These are phyloP conservation scores for Solen grandis DNA, from an alignment of 1,140 invertebrate genomes.

Conservation along the genomic window DNA sequence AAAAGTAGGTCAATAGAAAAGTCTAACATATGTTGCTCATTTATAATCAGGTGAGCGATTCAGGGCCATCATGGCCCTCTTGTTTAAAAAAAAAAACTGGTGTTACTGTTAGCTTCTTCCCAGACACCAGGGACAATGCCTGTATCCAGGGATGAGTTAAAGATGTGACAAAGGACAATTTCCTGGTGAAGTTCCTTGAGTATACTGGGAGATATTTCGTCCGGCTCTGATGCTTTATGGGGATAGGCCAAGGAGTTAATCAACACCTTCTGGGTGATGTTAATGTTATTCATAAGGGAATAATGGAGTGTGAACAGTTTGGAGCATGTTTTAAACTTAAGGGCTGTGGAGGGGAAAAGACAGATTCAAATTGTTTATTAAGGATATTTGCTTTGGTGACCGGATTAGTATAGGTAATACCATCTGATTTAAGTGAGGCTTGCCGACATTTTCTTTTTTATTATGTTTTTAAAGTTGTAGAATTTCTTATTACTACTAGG, in stretches of 20 bases:
- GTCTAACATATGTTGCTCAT: too few relatives aligned
- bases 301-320: background rate
- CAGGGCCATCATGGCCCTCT: too few relatives aligned
- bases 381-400: slow-evolving; percentile 23
- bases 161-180: slow-evolving; percentile 27
- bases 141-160: slow-evolving; percentile 22
- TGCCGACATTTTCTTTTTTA: background rate
- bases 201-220: slow-evolving; percentile 23
- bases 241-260: slow-evolving; percentile 38
- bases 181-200: slow-evolving; percentile 37
- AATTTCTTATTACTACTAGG: background rate
- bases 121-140: slow-evolving; percentile 37
- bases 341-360: slow-evolving; percentile 10
- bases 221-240: slow-evolving; percentile 48
- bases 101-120: slow-evolving; percentile 29
- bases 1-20: too few relatives aligned
- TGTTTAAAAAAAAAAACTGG: too few relatives aligned
- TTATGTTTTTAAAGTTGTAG: background rate
- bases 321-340: slow-evolving; percentile 29
- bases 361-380: slow-evolving; percentile 46
- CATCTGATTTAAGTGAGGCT: background rate
- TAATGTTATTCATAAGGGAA: background rate
- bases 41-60: too few relatives aligned
- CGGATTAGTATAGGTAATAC: slow-evolving; percentile 11
- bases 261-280: slow-evolving; percentile 17